Conservation (phyloP, 2,888 invertebrate species). For the Microplitis deprimator region DNA sequence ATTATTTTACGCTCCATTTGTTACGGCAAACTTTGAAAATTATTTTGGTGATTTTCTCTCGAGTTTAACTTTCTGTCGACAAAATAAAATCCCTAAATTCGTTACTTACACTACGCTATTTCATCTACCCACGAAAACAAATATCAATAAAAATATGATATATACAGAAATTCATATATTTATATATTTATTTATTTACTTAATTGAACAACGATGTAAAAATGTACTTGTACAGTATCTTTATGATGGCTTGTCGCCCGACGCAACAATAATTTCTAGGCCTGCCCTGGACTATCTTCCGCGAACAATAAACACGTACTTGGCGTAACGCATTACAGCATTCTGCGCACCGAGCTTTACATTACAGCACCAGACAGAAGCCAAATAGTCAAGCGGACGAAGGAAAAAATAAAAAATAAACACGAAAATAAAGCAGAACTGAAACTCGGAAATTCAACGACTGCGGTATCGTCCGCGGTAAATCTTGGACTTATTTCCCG, state of each 20-base stretch:
- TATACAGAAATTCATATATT: too few relatives aligned
- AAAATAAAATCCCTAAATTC: background rate
- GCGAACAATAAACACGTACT: conserved; percentile 59
- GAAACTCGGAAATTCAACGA: conserved; percentile 41
- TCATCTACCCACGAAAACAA: background rate
- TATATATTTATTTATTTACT: too few relatives aligned
- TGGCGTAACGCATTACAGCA: conserved; percentile 56
- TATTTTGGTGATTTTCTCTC: conserved; percentile 11
- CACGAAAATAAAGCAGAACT: conserved; percentile 43
- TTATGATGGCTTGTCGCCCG: conserved; percentile 41
- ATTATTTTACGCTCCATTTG: conserved; percentile 28
- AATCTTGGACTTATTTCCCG: conserved; percentile 31
- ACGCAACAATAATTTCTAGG: conserved; percentile 56
- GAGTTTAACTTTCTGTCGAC: conserved; percentile 16
- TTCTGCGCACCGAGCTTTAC: conserved; percentile 51
- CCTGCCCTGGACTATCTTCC: conserved; percentile 45
- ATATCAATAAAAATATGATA: too few relatives aligned
- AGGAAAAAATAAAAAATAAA: conserved; percentile 40
- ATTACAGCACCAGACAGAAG: background rate
- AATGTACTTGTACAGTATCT: conserved; percentile 45
- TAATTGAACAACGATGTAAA: too few relatives aligned
- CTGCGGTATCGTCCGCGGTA: conserved; percentile 23
- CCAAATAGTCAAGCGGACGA: too few relatives aligned
- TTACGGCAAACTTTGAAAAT: conserved; percentile 25
- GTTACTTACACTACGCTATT: background rate